phyloP scores from a whole-genome alignment of 2,888 invertebrate genomes.

The Pecten maximus region DNA sequence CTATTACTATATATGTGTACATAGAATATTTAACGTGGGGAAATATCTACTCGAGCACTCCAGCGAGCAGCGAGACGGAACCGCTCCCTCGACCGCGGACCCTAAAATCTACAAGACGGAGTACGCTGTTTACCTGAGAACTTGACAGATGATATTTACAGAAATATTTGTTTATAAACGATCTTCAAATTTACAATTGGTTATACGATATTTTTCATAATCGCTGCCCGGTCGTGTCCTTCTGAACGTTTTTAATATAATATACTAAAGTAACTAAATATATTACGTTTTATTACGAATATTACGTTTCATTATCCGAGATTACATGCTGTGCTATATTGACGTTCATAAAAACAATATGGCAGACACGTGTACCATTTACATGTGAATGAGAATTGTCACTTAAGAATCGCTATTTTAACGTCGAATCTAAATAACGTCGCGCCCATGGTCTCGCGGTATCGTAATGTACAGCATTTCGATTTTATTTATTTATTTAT shows the following conservation, averaged over 20 bases:
- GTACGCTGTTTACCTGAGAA: background rate
- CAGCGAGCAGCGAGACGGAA: background rate
- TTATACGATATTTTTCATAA: background rate
- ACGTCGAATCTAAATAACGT: too few species aligned
- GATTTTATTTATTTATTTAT: too few species aligned
- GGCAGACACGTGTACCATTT: too few species aligned
- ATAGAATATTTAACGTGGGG: slow-evolving; percentile 8
- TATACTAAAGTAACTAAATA: too few species aligned
- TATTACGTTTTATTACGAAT: too few species aligned
- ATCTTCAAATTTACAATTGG: background rate
- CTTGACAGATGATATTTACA: slow-evolving; percentile 6
- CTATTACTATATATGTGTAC: slow-evolving; percentile 5
- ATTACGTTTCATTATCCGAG: too few species aligned
- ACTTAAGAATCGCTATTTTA: too few species aligned
- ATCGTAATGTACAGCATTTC: too few species aligned
- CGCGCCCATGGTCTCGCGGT: too few species aligned
- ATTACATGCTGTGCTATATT: too few species aligned
- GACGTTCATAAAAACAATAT: too few species aligned
- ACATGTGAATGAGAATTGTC: too few species aligned
- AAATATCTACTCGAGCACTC: background rate
- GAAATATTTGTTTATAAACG: background rate
- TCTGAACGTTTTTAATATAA: background rate
- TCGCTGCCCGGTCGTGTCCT: background rate
- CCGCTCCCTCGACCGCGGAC: background rate
- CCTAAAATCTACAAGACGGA: background rate